Percentiles rank a stretch among this genome's conserved stretches.
phyloP scores from a whole-genome alignment of 2,888 invertebrate species.

The Beris chalybata region DNA sequence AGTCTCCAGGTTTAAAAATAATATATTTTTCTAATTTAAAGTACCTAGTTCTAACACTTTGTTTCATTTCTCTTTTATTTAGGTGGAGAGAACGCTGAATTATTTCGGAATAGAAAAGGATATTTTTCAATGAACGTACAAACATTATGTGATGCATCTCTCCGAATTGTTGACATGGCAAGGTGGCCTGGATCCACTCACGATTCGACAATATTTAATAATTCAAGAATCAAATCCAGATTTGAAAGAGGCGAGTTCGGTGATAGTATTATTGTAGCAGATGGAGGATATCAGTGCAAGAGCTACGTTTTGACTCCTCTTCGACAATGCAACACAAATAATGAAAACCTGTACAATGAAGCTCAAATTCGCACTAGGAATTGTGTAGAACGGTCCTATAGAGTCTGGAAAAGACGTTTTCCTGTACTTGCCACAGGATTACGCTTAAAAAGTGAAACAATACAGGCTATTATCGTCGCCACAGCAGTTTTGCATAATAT shows the following conservation, averaged over 20 bases:
- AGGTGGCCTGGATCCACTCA: conserved; percentile 35
- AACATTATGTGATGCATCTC: conserved; percentile 19
- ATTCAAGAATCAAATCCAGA: conserved; percentile 18
- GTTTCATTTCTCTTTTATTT: neutral
- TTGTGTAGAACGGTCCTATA: conserved; percentile 36
- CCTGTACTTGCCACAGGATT: conserved; percentile 33
- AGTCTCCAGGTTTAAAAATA: no score
- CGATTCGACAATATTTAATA: conserved; percentile 20
- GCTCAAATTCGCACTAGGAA: conserved; percentile 34
- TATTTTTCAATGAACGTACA: neutral
- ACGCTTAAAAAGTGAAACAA: conserved; percentile 18
- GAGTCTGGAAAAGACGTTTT: conserved; percentile 36
- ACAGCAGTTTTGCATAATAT: conserved; percentile 37
- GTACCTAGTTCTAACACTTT: no score
- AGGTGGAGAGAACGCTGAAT: neutral
- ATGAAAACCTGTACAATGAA: conserved; percentile 20
- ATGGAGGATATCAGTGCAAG: conserved; percentile 16
- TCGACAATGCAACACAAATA: neutral
- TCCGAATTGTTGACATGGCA: conserved; percentile 26
- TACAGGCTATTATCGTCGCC: conserved; percentile 33
- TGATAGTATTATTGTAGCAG: conserved; percentile 4
- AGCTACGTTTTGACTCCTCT: conserved; percentile 18
- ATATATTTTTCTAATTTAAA: no score
- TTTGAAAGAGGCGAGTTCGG: conserved; percentile 17
- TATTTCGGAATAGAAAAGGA: conserved; percentile 3